Percentiles rank a stretch among this genome's conserved stretches.
phyloP scores from a whole-genome alignment of 2,888 invertebrate species.

The Seladonia tumulorum region DNA sequence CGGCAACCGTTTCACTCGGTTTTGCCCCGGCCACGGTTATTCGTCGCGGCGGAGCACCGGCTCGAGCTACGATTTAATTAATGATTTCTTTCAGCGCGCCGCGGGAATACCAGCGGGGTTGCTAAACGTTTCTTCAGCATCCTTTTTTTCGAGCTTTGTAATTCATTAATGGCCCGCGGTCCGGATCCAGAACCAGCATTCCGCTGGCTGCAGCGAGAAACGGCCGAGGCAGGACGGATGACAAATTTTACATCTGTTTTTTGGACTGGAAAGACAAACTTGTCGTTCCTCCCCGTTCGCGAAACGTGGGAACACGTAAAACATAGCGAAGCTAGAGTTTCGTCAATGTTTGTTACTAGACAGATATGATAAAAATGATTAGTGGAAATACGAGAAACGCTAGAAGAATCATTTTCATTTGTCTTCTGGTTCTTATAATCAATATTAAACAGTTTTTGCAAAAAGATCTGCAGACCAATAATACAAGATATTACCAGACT shows the following conservation, averaged over 20 bases:
- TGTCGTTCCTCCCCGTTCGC: background rate
- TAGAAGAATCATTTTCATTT: too few relatives aligned
- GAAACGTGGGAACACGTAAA: too few relatives aligned
- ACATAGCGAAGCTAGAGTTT: background rate
- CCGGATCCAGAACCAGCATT: background rate
- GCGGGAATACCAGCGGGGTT: constrained; percentile 30
- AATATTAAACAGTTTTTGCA: too few relatives aligned
- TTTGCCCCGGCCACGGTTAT: constrained; percentile 46
- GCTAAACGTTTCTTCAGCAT: constrained; percentile 25
- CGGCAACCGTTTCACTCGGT: constrained; percentile 52
- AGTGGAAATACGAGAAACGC: too few relatives aligned
- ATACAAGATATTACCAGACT: too few relatives aligned
- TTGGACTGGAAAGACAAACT: background rate
- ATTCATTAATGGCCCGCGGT: constrained; percentile 22
- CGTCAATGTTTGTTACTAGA: background rate
- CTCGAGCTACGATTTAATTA: constrained; percentile 66
- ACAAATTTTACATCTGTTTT: constrained; percentile 10
- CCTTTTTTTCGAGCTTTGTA: constrained; percentile 11
- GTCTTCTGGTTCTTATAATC: too few relatives aligned
- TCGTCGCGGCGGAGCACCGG: constrained; percentile 41
- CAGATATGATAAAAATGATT: too few relatives aligned
- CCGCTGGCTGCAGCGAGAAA: background rate
- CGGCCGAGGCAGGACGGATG: background rate
- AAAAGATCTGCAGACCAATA: too few relatives aligned
- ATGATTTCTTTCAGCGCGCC: constrained; percentile 65